A percentile compares a stretch with the other conserved stretches of the same genome.
Evolutionary conservation across 1,140 invertebrate genomes (phyloP).

Genomic region (Matsumurasca onukii): DNA sequence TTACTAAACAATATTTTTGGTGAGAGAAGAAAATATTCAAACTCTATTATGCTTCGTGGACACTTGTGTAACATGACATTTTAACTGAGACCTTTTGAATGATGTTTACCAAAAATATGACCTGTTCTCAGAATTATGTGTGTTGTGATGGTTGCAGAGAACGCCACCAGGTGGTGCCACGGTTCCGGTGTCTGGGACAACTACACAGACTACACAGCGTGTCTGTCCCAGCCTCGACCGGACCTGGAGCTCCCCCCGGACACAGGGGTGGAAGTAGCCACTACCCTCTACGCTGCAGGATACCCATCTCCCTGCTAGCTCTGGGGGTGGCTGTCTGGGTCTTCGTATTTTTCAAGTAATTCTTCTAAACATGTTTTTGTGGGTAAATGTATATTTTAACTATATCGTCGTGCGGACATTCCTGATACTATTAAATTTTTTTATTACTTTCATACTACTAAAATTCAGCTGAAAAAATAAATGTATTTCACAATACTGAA

Average conservation of each 20-base stretch:
- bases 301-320: conserved; percentile 52
- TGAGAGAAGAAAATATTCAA: no score
- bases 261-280: conserved; percentile 33
- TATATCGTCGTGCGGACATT: no score
- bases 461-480: no score
- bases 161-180: conserved; percentile 51
- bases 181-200: conserved; percentile 51
- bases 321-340: conserved; percentile 52
- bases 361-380: background rate
- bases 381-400: background rate
- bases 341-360: conserved; percentile 57
- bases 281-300: conserved; percentile 50
- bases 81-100: no score
- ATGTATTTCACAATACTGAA: no score
- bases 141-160: conserved; percentile 49
- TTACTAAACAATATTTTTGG: no score
- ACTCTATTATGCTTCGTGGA: no score
- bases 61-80: no score
- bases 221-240: conserved; percentile 44
- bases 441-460: no score
- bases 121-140: no score
- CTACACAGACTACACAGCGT: conserved; percentile 50
- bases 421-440: no score
- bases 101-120: no score
- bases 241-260: conserved; percentile 11